Evolutionary conservation across 2,797 vertebrate genomes (phyloP).

Genomic region (Micropoecilia bifurca): DNA sequence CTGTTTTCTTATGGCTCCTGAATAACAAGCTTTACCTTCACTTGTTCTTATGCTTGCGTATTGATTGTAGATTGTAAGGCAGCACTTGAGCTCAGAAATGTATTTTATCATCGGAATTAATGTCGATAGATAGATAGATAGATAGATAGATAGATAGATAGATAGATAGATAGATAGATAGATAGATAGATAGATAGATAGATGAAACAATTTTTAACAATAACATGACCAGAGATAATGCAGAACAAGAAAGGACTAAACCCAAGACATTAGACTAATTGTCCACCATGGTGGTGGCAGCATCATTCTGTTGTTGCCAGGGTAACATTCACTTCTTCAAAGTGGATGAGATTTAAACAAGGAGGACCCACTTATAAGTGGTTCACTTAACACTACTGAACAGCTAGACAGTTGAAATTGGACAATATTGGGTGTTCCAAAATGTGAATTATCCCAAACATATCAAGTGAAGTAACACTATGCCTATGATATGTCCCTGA

Average conservation of each 20-base stretch:
- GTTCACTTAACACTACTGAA: background rate
- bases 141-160: slow-evolving; percentile 6
- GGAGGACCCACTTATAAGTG: background rate
- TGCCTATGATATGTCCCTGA: background rate
- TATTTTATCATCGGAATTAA: background rate
- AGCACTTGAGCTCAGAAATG: background rate
- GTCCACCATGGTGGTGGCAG: background rate
- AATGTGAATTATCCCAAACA: background rate
- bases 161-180: background rate
- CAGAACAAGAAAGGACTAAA: background rate
- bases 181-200: background rate
- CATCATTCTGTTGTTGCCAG: background rate
- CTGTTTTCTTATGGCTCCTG: background rate
- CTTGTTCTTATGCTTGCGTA: background rate
- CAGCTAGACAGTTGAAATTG: background rate
- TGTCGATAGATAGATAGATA: slow-evolving; percentile 1
- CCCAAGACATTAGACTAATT: background rate
- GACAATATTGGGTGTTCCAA: background rate
- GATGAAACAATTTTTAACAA: background rate
- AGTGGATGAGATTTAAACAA: background rate
- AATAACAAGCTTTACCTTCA: background rate
- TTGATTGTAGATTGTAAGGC: background rate
- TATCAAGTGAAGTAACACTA: background rate
- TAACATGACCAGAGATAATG: background rate
- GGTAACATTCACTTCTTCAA: background rate